These are phyloP conservation scores for Thinocorus orbignyianus DNA, from an alignment of 2,113 vertebrate genomes.

Conservation along the genomic window DNA sequence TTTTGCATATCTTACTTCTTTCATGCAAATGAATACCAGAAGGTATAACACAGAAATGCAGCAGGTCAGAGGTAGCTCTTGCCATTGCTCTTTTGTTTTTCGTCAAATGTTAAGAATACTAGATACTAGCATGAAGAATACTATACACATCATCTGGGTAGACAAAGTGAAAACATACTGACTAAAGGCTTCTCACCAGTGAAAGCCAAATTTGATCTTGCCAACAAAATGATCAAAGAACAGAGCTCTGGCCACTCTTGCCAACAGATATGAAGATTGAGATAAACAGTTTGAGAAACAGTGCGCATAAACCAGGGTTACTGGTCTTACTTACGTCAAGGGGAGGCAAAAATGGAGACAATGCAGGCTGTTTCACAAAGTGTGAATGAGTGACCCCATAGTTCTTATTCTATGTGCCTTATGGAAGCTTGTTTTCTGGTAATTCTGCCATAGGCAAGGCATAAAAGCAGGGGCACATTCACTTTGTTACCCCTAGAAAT, in stretches of 20 bases:
- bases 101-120: background rate
- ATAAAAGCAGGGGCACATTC: background rate
- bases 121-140: background rate
- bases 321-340: background rate
- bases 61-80: background rate
- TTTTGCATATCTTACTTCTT: background rate
- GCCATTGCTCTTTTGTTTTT: background rate
- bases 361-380: background rate
- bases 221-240: background rate
- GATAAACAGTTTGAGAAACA: background rate
- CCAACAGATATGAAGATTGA: background rate
- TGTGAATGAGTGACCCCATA: background rate
- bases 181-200: background rate
- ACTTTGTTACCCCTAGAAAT: background rate
- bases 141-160: background rate
- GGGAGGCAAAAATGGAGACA: background rate
- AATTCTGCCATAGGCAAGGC: background rate
- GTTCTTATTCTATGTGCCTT: background rate
- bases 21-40: background rate
- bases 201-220: background rate
- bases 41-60: background rate
- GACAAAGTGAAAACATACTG: background rate
- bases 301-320: background rate
- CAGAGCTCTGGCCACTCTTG: background rate
- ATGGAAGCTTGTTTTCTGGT: background rate